Percentiles rank a stretch among this genome's conserved stretches.
Conservation (phyloP, 2,888 invertebrate genomes). For the Lasioglossum malachurum region DNA sequence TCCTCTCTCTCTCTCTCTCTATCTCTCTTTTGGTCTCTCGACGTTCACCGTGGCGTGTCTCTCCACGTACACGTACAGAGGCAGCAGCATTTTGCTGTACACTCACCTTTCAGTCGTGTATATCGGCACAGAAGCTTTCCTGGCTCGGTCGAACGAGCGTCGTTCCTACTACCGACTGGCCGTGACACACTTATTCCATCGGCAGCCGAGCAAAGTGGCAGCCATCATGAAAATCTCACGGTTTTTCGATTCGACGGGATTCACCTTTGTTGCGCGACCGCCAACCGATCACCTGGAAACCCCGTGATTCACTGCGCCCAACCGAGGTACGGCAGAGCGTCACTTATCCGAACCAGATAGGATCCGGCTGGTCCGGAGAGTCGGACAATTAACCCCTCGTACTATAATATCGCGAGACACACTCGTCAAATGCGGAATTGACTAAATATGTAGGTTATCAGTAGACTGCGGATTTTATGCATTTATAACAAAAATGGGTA, state of each 20-base stretch:
- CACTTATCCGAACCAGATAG: neutral
- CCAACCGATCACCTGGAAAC: constrained; percentile 9
- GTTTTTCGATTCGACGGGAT: constrained; percentile 58
- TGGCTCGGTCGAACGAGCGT: constrained; percentile 74
- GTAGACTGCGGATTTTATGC: no score
- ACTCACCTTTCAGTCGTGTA: constrained; percentile 73
- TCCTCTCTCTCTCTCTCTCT: constrained; percentile 12
- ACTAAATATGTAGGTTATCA: neutral
- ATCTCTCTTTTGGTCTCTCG: neutral
- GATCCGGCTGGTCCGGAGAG: neutral
- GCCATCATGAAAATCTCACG: constrained; percentile 64
- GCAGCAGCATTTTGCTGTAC: constrained; percentile 64
- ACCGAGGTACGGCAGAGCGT: neutral
- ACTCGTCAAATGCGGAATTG: neutral
- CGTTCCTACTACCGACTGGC: constrained; percentile 80
- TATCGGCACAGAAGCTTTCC: constrained; percentile 75
- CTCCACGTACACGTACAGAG: constrained; percentile 41
- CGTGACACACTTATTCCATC: constrained; percentile 80
- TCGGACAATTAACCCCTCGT: no score
- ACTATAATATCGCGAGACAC: neutral
- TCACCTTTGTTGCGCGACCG: neutral
- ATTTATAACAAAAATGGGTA: no score
- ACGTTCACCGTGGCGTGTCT: constrained; percentile 11
- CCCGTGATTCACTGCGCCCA: neutral
- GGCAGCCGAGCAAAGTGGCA: constrained; percentile 68